phyloP scores from a whole-genome alignment of 2,797 vertebrate species.

The Aselliscus stoliczkanus region DNA sequence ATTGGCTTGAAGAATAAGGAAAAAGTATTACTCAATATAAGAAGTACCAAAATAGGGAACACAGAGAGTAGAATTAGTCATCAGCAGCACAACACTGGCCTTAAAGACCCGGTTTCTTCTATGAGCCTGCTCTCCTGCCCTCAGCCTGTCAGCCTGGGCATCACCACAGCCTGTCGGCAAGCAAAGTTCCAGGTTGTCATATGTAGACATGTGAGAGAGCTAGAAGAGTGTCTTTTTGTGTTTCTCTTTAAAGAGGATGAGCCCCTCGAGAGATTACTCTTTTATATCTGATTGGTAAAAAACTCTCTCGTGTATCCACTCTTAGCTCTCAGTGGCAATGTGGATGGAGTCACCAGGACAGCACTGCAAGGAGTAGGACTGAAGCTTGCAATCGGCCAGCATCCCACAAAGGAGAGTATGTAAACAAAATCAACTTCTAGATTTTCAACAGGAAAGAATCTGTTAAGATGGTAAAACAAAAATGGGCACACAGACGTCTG shows the following conservation, averaged over 20 bases:
- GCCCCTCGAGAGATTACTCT: not conserved
- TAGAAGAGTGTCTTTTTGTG: not conserved
- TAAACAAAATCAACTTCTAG: not conserved
- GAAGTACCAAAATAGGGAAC: not conserved
- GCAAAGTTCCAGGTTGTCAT: fast-evolving
- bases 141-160: not conserved
- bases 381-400: not conserved
- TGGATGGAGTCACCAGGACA: too few species aligned
- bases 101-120: not conserved
- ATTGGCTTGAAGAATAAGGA: not conserved
- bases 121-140: not conserved
- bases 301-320: fast-evolving
- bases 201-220: fast-evolving
- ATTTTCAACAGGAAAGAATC: not conserved
- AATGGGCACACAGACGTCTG: fast-evolving
- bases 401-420: not conserved
- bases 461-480: not conserved
- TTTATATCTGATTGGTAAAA: not conserved
- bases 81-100: fast-evolving
- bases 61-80: not conserved
- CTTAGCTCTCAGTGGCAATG: too few species aligned
- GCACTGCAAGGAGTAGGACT: not conserved
- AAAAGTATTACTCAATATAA: not conserved
- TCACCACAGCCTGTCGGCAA: not conserved
- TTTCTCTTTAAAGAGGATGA: not conserved